These are phyloP conservation scores for Branchellion lobata DNA, from an alignment of 2,888 invertebrate species.

Conservation along the genomic window DNA sequence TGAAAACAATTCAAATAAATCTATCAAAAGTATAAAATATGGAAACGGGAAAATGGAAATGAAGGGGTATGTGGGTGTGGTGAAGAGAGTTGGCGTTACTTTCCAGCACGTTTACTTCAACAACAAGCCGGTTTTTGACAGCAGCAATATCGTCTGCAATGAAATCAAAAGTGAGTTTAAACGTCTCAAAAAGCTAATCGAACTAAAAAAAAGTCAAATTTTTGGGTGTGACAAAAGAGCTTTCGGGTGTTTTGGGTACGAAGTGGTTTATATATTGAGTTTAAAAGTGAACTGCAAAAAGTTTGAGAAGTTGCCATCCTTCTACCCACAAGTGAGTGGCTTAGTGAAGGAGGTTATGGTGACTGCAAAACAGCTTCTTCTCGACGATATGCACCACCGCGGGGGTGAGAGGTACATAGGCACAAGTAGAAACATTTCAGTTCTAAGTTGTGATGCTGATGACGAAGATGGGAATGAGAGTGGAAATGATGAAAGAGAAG, in stretches of 20 bases:
- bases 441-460: too few species aligned
- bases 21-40: neutral
- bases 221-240: neutral
- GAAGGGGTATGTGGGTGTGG: slow-evolving; percentile 10
- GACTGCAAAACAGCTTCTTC: neutral
- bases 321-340: neutral
- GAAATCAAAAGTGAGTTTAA: neutral
- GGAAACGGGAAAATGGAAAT: neutral
- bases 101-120: slow-evolving; percentile 30
- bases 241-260: neutral
- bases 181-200: neutral
- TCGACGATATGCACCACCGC: neutral
- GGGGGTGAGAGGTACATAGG: too few species aligned
- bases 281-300: slow-evolving; percentile 8
- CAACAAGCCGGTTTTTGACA: slow-evolving; percentile 5
- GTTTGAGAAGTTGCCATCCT: neutral
- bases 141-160: neutral
- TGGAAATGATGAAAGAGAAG: neutral
- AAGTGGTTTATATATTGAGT: neutral
- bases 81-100: neutral
- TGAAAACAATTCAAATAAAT: neutral
- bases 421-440: too few species aligned
- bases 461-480: too few species aligned
- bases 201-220: neutral
- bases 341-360: neutral